These are phyloP conservation scores for Montipora capricornis DNA, from an alignment of 64 coral and sea anemone genomes.

Conservation along the genomic window DNA sequence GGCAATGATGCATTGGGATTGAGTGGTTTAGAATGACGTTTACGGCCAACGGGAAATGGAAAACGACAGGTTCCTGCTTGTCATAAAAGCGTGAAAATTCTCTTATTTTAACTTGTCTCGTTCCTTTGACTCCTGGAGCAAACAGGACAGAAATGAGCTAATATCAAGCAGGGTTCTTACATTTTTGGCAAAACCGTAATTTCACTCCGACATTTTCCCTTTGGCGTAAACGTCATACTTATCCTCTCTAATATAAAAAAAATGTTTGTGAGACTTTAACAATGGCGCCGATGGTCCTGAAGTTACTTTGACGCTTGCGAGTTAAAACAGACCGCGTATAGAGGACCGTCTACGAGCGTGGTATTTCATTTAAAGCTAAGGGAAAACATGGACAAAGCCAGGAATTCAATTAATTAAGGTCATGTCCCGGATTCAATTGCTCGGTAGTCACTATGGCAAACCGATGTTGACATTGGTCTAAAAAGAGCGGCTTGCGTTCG, in stretches of 20 bases:
- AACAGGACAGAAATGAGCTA: no score
- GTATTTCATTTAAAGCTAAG: background rate
- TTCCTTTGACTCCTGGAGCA: no score
- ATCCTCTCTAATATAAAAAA: background rate
- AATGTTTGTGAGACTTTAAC: background rate
- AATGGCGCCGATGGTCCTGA: conserved; percentile 7
- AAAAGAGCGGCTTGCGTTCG: background rate
- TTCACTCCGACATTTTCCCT: no score
- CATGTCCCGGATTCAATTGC: background rate
- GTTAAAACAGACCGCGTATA: conserved; percentile 31
- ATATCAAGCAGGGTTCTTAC: no score
- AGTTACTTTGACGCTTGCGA: background rate
- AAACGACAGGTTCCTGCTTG: no score
- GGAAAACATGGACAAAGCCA: background rate
- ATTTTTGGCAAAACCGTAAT: no score
- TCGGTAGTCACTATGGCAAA: background rate
- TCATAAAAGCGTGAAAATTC: no score
- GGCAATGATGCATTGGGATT: background rate
- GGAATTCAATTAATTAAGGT: background rate
- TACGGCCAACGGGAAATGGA: no score
- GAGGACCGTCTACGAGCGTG: background rate
- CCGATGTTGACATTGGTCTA: background rate
- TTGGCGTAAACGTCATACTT: no score
- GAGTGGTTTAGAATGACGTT: no score
- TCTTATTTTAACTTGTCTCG: no score